A percentile compares a stretch with the other conserved stretches of the same genome.
These are phyloP conservation scores for Macrosiphum euphorbiae DNA, from an alignment of 2,888 invertebrate species.

Conservation along the genomic window DNA sequence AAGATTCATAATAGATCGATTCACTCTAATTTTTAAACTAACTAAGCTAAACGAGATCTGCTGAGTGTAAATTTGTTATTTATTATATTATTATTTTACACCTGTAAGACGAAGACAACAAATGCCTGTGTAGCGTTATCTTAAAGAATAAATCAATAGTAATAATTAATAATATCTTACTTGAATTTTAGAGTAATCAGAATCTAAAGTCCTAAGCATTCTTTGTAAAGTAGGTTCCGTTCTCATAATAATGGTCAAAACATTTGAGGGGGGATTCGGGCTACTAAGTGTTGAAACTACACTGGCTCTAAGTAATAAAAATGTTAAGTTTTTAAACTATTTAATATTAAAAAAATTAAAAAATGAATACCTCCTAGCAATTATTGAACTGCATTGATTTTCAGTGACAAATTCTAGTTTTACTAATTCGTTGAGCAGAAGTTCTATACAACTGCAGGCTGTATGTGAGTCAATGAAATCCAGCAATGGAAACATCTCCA, in stretches of 20 bases:
- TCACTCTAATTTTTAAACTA: too few species aligned
- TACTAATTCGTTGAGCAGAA: conserved; percentile 84
- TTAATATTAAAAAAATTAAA: neutral
- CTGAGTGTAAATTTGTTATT: too few species aligned
- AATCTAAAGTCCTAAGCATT: conserved; percentile 89
- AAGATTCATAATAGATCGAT: too few species aligned
- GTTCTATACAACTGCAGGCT: conserved; percentile 88
- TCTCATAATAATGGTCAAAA: conserved; percentile 63
- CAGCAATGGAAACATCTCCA: conserved; percentile 86
- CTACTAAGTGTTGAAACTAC: conserved; percentile 59
- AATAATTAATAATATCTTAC: conserved; percentile 68
- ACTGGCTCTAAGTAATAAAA: conserved; percentile 46
- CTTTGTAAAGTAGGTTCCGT: conserved; percentile 86
- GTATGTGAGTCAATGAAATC: conserved; percentile 92
- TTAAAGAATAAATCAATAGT: neutral
- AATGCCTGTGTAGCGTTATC: too few species aligned
- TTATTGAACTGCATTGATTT: conserved; percentile 72
- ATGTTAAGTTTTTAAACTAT: neutral
- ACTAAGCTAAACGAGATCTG: too few species aligned
- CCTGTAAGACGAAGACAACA: too few species aligned
- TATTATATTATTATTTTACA: too few species aligned
- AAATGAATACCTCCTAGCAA: conserved; percentile 44
- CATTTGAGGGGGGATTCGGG: conserved; percentile 59
- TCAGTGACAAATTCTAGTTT: conserved; percentile 86
- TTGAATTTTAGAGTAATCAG: conserved; percentile 89